Evolutionary conservation across 2,113 vertebrate species (phyloP), one percentile per base, ranked within the genome.

Genomic region (Boleophthalmus pectinirostris): DNA sequence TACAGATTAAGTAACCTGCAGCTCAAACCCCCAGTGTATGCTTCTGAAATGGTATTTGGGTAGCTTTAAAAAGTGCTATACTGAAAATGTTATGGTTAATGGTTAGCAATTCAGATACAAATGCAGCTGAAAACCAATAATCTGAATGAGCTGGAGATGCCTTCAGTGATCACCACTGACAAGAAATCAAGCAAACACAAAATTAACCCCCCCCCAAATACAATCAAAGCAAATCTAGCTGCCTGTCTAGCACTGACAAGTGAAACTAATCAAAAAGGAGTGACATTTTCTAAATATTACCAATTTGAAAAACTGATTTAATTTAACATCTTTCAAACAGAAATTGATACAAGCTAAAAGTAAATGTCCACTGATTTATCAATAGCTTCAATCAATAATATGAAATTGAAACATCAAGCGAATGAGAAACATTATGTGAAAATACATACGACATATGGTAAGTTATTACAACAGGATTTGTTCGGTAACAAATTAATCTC

Each of bases 21-120:
- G 79, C 69, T 75, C 54, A 47, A 21, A 14, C 20, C 33, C 66
- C 58, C 66, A 75, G 12, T 5, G 47, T 63, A 63, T 7, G 57
- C 57, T 68, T 66, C n/a, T 25, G 46, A 60, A 18, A 24, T 1
- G 12, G 15, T 64, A 68, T 70, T 35, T 29, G 61, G 69, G 56
- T 69, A 63, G 54, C 38, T 82, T 67, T 53, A 49, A 61, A 84
- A 89, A 90, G 88, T 87, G 84, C 87, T 82, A 84, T 71, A 77
- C 74, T 65, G 23, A 69, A 75, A 79, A 45, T 78, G 69, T 77
- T 80, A 74, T 85, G 81, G 77, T 66, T 73, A 23, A 76, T 75
- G 73, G 69, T 54, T 21, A 54, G 51, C 8, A 54, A 21, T 83
- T 79, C 69, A 51, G 73, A 82, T 58, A 51, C 70, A 80, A 54